Conservation (phyloP, 64 coral and sea anemone species). For the Montipora efflorescens region DNA sequence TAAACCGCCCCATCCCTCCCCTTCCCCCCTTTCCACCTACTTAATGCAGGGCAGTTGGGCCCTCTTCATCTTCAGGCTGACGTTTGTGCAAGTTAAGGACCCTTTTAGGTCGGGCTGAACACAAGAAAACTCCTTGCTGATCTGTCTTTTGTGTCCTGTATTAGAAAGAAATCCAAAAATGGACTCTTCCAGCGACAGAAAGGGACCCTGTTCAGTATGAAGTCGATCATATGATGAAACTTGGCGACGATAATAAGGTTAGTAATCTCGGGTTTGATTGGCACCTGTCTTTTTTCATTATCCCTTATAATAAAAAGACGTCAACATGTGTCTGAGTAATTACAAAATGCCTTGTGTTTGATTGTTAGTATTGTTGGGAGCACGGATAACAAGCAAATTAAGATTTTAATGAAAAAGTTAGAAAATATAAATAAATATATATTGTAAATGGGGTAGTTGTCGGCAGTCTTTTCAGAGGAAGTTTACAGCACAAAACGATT, state of each 20-base stretch:
- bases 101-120: background rate
- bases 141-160: background rate
- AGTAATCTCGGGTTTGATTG: background rate
- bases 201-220: slow-evolving; percentile 71
- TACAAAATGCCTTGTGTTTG: too few relatives aligned
- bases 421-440: too few relatives aligned
- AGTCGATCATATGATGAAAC: slow-evolving; percentile 81
- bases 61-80: background rate
- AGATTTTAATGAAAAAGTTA: too few relatives aligned
- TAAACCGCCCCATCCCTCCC: too few relatives aligned
- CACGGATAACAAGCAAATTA: too few relatives aligned
- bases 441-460: too few relatives aligned
- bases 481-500: too few relatives aligned
- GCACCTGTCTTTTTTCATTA: background rate
- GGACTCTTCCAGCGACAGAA: slow-evolving; percentile 72
- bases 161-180: slow-evolving; percentile 68
- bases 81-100: background rate
- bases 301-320: background rate
- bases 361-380: too few relatives aligned
- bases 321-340: background rate
- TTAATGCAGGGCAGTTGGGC: background rate
- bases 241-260: slow-evolving; percentile 78
- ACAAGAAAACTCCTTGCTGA: background rate
- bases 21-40: too few relatives aligned
- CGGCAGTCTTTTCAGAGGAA: too few relatives aligned